phyloP scores from a whole-genome alignment of 2,888 invertebrate species.

The Drosophila greeni region DNA sequence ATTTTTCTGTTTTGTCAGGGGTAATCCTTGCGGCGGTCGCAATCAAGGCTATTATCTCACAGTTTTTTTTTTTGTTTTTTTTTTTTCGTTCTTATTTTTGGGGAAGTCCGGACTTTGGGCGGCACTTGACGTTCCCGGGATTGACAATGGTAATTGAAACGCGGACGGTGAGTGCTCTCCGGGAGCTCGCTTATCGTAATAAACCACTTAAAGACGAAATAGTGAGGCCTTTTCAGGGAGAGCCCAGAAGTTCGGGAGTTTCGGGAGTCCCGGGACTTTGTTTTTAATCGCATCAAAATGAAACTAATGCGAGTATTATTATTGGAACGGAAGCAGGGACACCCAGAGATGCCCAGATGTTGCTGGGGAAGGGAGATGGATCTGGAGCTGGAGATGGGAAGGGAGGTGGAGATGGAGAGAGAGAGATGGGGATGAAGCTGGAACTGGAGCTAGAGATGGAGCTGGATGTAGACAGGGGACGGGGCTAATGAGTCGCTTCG shows the following conservation, averaged over 20 bases:
- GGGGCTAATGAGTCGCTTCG: constrained; percentile 67
- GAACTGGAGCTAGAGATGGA: background rate
- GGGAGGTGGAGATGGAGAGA: no score
- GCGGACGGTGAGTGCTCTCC: constrained; percentile 56
- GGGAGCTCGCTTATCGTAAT: constrained; percentile 64
- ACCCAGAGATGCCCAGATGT: constrained; percentile 16
- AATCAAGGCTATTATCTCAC: constrained; percentile 59
- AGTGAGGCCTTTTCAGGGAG: background rate
- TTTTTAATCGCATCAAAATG: constrained; percentile 69
- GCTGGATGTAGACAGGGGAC: constrained; percentile 1
- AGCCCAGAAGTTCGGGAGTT: background rate
- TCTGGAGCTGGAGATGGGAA: background rate
- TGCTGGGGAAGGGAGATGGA: no score
- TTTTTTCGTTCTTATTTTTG: constrained; percentile 2
- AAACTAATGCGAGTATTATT: constrained; percentile 70
- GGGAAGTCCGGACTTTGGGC: constrained; percentile 20
- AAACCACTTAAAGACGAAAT: constrained; percentile 62
- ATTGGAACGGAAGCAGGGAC: constrained; percentile 57
- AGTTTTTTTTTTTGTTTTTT: constrained; percentile 18
- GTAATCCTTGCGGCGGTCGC: constrained; percentile 56
- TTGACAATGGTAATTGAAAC: constrained; percentile 67
- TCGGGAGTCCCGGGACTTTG: constrained; percentile 15
- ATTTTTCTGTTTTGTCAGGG: background rate
- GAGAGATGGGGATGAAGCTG: background rate
- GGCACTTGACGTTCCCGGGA: constrained; percentile 29